Evolutionary conservation across 2,113 vertebrate genomes (phyloP).

Genomic region (Tachysurus vachellii): DNA sequence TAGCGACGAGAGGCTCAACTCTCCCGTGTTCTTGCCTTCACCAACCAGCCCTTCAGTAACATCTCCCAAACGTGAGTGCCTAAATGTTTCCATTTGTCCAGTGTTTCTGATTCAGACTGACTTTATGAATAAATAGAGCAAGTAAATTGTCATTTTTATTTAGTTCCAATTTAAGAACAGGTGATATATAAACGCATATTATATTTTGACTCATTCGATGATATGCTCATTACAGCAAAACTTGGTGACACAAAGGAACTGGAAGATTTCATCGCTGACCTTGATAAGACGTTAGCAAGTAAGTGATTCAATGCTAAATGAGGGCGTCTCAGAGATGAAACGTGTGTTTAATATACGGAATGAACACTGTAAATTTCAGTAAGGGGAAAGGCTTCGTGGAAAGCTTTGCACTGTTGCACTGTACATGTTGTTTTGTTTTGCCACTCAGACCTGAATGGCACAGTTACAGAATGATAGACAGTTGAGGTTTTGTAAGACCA

Average conservation of each 20-base stretch:
- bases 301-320: constrained; percentile 63
- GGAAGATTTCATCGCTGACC: constrained; percentile 96
- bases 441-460: constrained; percentile 28
- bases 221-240: constrained; percentile 79
- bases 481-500: constrained; percentile 44
- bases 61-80: constrained; percentile 81
- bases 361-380: constrained; percentile 52
- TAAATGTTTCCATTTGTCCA: background rate
- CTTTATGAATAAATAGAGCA: background rate
- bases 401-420: background rate
- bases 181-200: background rate
- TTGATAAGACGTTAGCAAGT: constrained; percentile 95
- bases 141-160: background rate
- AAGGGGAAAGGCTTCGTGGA: constrained; percentile 34
- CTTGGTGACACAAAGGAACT: constrained; percentile 97
- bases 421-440: constrained; percentile 4
- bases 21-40: constrained; percentile 74
- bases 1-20: constrained; percentile 92
- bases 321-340: constrained; percentile 53
- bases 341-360: constrained; percentile 25
- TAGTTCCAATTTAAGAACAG: background rate
- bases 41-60: constrained; percentile 69
- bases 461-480: constrained; percentile 16
- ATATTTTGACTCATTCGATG: background rate
- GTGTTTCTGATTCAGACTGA: background rate